Base-by-base conservation (phyloP, 2,888 invertebrate species). In the Eupithecia vulgata region DNA sequence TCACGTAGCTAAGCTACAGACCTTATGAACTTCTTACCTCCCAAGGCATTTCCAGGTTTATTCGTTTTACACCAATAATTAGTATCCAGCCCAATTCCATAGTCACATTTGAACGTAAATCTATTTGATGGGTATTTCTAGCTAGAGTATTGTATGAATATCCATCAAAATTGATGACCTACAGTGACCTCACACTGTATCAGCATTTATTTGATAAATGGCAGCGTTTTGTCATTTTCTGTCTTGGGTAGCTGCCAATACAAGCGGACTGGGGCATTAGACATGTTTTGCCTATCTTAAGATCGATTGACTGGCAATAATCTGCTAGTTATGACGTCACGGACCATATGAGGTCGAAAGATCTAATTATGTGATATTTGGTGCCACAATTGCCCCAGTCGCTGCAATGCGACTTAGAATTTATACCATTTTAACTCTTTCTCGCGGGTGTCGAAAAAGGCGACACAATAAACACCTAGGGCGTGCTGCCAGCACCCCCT, bases 161-260 rank as follows among this genome's bases (percentile, higher is more conserved):
- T 61, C 61, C 21, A 61, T 61, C 34, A 64, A 64, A 62, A 64
- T 64, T 34, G 64, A 64, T 64, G 64, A 10, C 64, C 57, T 57
- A 35, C 17, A 64, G 64, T 68, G 70, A 71, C 66, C 45, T 61
- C 65, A 67, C 67, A 66, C 45, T 62, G 73, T 68, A 78, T 75
- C 73, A 76, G 75, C 78, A 76, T 71, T 78, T 73, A 57, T 68
- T 76, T 76, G 78, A 78, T 71, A 78, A 73, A 78, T 76, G 68
- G 68, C 70, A 57, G 8, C 74, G 70, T 72, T 78, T 76, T 78
- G 76, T 78, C 78, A 78, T 73, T 48, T 64, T 42, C 71, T 25
- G 42, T 72, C 71, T 78, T 78, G 78, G 78, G 62, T 34, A 30
- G 30, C 7, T 73, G 78, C 78, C 78, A 78, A 70, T 61, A 68